Base-by-base conservation (phyloP, 1,140 invertebrate species). In the Liolophura sinensis region DNA sequence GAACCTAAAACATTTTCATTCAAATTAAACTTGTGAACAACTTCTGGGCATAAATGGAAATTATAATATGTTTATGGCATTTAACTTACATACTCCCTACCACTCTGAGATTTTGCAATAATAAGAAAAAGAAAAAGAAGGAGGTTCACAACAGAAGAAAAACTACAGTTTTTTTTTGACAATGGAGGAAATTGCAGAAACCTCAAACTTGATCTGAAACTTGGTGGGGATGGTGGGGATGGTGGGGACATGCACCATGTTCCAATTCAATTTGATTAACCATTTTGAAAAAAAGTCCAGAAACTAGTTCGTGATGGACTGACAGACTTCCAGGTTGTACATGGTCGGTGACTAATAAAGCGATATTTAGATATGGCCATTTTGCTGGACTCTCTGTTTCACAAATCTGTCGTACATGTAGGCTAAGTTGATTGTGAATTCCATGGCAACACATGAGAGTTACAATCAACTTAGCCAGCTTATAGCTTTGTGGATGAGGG, bases 1-100 rank as follows among this genome's bases (percentile, higher is more conserved):
- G 52, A 49, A 20, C 63, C 70, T 72, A 62, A 48, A 59, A 63
- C 7, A 20, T 54, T 20, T 54, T 12, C 3, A 54, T 20, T 20
- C 24, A 24, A 54, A n/a, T 20, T 54, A 54, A n/a, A 54, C 51
- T 20, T 24, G 24, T 54, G 18, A 40, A 40, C 31, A 40, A 5
- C 31, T 40, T 40, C 31, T 40, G 3, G 31, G 31, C 9, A 9
- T 40, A 40, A 3, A 3, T 40, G 49, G 12, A 57, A 61, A 68
- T 31, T 7, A 57, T n/a, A 55, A 55, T 11, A 31, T 20, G 62
- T 50, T 22, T 62, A 58, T 25, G 22, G n/a, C 24, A 48, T 6
- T 14, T 5, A 16, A 20, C 50, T 16, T 3, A 52, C 25, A 60
- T 18, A 51, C 24, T 59, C 25, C 22, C 14, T 1, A 25, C 61